Base-by-base conservation (phyloP, 2,797 vertebrate genomes). In the Dromococcyx pavoninus region DNA sequence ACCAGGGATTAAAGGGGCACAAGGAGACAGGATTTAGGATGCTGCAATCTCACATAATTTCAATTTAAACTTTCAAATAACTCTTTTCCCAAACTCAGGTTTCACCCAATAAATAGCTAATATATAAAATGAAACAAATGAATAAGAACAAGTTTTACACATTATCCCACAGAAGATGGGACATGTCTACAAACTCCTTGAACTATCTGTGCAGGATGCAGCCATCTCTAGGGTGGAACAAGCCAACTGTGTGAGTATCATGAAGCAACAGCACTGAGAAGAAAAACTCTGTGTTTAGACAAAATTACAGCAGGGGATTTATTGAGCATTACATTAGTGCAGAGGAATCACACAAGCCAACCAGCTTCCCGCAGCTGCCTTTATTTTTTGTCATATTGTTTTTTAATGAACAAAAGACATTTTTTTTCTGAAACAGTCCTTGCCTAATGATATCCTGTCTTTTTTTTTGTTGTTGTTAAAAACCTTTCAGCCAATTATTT, bases 401-500 rank as follows among this genome's bases (percentile, higher is more conserved):
- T 70, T 89, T 69, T 39, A 60, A 25, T 95, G 83, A 88, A 15
- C 19, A 32, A 87, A 88, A 93, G 64, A 93, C 46, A 23, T 14
- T 60, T 77, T 89, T 86, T 50, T 7, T 48, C 32, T 76, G 28
- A 51, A 17, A 92, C 16, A 60, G 19, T 32, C 83, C 46, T 75
- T 41, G 30, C 22, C 50, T 91, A 90, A 91, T 76, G 8, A 16
- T 76, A 92, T 48, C 54, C 10, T 54, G 41, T 43, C 60, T 48
- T 44, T 16, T 48, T 46, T 14, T 41, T 56, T 91, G 90, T 94
- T 92, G 88, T 86, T 50, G 14, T 46, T 80, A 78, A 92, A 88
- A 91, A 43, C 86, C 79, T 96, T 97, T 79, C 83, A 85, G 88
- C 74, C 58, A 48, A 88, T 67, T 57, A 69, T 7, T 39, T 41